phyloP scores from a whole-genome alignment of 2,113 vertebrate species.

The Uria lomvia region DNA sequence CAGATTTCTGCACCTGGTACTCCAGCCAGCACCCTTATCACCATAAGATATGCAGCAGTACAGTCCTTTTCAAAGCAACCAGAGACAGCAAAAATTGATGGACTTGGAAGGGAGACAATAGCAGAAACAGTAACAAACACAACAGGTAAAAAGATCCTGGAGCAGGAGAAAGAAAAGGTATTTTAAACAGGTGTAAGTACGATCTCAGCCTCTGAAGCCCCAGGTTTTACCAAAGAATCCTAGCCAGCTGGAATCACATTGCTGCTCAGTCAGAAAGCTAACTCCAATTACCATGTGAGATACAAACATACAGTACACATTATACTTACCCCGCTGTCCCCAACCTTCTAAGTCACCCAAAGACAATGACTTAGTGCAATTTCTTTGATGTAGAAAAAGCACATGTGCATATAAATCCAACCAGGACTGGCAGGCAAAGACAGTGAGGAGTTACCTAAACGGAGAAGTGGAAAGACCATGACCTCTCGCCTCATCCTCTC shows the following conservation, averaged over 20 bases:
- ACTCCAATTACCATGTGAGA: background rate
- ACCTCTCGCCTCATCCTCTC: constrained; percentile 70
- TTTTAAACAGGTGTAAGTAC: background rate
- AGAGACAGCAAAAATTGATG: background rate
- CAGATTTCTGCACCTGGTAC: background rate
- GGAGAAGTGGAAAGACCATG: constrained; percentile 51
- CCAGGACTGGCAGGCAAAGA: constrained; percentile 9
- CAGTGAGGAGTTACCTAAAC: constrained; percentile 72
- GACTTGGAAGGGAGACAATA: background rate
- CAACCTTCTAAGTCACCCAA: constrained; percentile 22
- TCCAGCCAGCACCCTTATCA: background rate
- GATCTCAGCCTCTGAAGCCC: background rate
- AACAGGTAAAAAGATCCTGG: background rate
- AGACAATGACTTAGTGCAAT: constrained; percentile 9
- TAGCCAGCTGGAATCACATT: background rate
- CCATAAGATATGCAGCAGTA: background rate
- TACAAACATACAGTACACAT: background rate
- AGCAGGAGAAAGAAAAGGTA: background rate
- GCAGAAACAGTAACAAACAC: background rate
- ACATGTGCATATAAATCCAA: constrained; percentile 3
- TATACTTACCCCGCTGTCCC: background rate
- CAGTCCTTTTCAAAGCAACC: background rate
- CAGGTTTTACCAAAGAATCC: background rate
- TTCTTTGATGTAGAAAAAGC: constrained; percentile 1
- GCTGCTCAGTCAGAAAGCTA: background rate